Percentiles rank a stretch among this genome's conserved stretches.
Conservation (phyloP, 2,113 vertebrate genomes). For the Clarias macrocephalus region DNA sequence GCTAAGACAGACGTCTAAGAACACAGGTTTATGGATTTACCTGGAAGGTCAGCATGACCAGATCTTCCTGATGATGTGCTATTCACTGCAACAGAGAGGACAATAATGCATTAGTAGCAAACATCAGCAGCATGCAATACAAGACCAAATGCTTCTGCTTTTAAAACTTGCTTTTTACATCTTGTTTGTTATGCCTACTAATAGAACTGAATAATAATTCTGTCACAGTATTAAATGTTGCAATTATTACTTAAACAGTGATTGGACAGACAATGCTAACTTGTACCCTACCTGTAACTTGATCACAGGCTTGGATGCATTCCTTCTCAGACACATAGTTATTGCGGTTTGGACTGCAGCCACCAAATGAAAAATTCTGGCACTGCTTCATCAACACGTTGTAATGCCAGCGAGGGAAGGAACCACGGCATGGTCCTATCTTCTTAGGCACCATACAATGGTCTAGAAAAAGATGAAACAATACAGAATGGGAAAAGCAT, state of each 20-base stretch:
- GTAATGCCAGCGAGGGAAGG: conserved; percentile 91
- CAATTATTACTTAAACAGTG: neutral
- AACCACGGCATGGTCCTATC: conserved; percentile 84
- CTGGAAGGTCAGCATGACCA: neutral
- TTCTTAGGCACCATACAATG: conserved; percentile 86
- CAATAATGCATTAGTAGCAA: neutral
- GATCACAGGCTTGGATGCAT: conserved; percentile 79
- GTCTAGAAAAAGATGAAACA: conserved; percentile 68
- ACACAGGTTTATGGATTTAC: conserved; percentile 12
- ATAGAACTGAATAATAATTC: neutral
- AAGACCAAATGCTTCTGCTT: neutral
- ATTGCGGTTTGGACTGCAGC: conserved; percentile 88
- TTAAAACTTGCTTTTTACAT: neutral
- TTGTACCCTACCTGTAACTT: conserved; percentile 53
- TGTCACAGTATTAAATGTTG: neutral
- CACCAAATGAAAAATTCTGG: conserved; percentile 83
- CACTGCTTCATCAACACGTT: conserved; percentile 77
- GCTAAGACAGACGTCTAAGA: neutral
- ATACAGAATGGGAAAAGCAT: neutral
- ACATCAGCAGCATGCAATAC: neutral
- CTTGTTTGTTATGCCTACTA: neutral
- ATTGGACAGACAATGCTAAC: neutral
- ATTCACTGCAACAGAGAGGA: neutral
- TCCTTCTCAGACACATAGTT: conserved; percentile 84
- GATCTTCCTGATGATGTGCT: conserved; percentile 32